Evolutionary conservation across 2,888 invertebrate genomes (phyloP).

Genomic region (Bombylius major): DNA sequence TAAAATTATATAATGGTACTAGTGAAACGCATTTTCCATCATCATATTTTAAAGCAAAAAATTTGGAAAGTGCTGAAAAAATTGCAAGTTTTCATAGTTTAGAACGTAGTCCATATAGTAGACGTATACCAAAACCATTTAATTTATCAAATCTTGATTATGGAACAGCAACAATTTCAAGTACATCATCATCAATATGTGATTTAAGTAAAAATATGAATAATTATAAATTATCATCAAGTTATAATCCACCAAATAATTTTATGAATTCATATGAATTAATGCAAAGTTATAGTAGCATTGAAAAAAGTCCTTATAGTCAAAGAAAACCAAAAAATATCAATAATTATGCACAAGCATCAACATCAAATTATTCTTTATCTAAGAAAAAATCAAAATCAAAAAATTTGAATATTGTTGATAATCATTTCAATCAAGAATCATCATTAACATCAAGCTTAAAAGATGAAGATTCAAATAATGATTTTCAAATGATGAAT

Average conservation of each 20-base stretch:
- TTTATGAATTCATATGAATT: slow-evolving; percentile 19
- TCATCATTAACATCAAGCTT: too few species aligned
- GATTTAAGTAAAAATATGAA: not conserved
- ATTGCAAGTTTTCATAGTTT: slow-evolving; percentile 34
- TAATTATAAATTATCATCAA: too few species aligned
- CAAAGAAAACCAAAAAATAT: slow-evolving; percentile 20
- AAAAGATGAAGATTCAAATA: not conserved
- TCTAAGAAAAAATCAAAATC: not conserved
- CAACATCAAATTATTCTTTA: not conserved
- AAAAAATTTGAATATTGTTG: not conserved
- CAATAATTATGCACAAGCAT: not conserved
- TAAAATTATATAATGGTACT: slow-evolving; percentile 21
- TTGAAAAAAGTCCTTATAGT: slow-evolving; percentile 32
- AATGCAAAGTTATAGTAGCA: slow-evolving; percentile 33
- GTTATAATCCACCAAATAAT: too few species aligned
- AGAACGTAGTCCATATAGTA: slow-evolving; percentile 33
- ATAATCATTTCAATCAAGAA: not conserved
- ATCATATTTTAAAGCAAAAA: slow-evolving; percentile 29
- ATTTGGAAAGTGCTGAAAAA: slow-evolving; percentile 31
- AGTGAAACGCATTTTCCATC: slow-evolving; percentile 31
- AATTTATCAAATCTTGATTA: not conserved
- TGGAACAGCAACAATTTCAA: not conserved
- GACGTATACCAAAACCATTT: slow-evolving; percentile 17
- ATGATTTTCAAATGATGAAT: not conserved
- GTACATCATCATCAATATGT: not conserved